Evolutionary conservation across 2,888 invertebrate genomes (phyloP).

Genomic region (Macrosoma leucophasiata): DNA sequence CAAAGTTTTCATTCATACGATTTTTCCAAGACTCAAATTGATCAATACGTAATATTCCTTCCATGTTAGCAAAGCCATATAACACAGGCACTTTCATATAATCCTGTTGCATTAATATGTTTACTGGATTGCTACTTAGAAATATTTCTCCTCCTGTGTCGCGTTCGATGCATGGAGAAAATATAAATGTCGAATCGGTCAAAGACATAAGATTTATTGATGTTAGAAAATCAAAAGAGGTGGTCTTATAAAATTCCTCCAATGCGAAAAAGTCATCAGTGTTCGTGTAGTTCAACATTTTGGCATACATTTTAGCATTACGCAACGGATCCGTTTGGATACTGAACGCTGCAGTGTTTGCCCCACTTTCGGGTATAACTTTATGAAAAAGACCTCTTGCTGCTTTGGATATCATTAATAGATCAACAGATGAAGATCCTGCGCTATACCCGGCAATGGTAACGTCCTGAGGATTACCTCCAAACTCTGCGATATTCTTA

Average conservation of each 20-base stretch:
- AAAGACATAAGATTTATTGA: slow-evolving; percentile 17
- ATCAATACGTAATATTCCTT: slow-evolving; percentile 30
- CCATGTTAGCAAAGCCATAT: slow-evolving; percentile 37
- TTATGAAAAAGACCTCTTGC: slow-evolving; percentile 39
- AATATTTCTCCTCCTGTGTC: slow-evolving; percentile 28
- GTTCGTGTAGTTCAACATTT: slow-evolving; percentile 29
- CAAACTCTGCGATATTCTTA: slow-evolving; percentile 41
- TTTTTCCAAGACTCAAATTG: slow-evolving; percentile 32
- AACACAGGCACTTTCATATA: slow-evolving; percentile 35
- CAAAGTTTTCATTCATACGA: slow-evolving; percentile 41
- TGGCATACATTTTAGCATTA: slow-evolving; percentile 38
- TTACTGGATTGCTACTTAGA: slow-evolving; percentile 33
- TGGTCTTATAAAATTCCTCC: slow-evolving; percentile 40
- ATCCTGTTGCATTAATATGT: slow-evolving; percentile 30
- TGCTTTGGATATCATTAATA: slow-evolving; percentile 38
- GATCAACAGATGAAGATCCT: slow-evolving; percentile 40
- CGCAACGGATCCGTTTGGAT: slow-evolving; percentile 38
- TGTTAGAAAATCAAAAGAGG: slow-evolving; percentile 30
- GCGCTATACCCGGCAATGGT: slow-evolving; percentile 45
- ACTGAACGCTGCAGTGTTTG: slow-evolving; percentile 29
- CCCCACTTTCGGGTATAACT: slow-evolving; percentile 44
- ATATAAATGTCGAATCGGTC: slow-evolving; percentile 25
- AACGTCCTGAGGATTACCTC: slow-evolving; percentile 51
- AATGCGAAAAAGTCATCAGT: slow-evolving; percentile 33
- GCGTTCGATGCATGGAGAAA: slow-evolving; percentile 30